phyloP scores from a whole-genome alignment of 2,888 invertebrate genomes.

The Apodemia mormo region DNA sequence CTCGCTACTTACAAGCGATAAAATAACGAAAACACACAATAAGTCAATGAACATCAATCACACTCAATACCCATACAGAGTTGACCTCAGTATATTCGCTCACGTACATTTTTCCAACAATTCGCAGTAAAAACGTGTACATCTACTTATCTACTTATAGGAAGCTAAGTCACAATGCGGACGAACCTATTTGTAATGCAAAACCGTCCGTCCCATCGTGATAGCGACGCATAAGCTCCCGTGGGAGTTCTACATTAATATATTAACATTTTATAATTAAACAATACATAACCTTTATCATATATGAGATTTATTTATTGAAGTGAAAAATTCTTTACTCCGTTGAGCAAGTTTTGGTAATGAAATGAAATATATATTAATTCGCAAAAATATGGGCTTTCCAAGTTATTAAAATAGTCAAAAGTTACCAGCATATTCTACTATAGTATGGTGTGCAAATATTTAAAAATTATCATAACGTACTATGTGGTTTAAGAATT shows the following conservation, averaged over 20 bases:
- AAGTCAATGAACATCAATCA: conserved; percentile 14
- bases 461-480: no score
- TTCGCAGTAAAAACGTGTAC: conserved; percentile 17
- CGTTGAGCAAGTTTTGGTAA: no score
- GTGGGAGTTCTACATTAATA: conserved; percentile 8
- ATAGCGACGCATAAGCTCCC: conserved; percentile 12
- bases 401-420: no score
- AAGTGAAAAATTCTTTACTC: no score
- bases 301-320: not conserved
- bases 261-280: conserved; percentile 2
- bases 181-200: conserved; percentile 17
- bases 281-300: not conserved
- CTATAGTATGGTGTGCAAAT: no score
- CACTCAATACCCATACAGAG: not conserved
- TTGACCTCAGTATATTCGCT: conserved; percentile 2
- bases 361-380: no score
- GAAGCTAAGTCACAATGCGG: conserved; percentile 11
- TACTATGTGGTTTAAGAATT: no score
- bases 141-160: conserved; percentile 13
- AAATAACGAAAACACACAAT: conserved; percentile 10
- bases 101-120: conserved; percentile 12
- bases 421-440: no score
- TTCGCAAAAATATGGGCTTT: no score
- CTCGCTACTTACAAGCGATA: conserved; percentile 28
- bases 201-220: conserved; percentile 9